Conservation (phyloP, 2,113 vertebrate species). For the Callaeas wilsoni region DNA sequence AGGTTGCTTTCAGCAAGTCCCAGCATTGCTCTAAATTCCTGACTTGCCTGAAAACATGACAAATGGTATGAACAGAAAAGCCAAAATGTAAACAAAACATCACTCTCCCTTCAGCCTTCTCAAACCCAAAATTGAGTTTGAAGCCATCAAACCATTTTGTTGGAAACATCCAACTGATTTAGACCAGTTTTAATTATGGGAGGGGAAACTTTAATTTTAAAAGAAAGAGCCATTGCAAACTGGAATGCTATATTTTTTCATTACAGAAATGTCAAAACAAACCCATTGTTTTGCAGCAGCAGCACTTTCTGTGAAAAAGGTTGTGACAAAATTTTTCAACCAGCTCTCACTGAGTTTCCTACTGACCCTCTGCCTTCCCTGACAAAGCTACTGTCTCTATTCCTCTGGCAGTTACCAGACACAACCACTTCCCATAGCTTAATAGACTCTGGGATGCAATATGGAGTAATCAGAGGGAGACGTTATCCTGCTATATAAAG, state of each 20-base stretch:
- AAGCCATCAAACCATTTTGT: not conserved
- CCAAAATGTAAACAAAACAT: constrained; percentile 34
- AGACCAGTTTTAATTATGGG: not conserved
- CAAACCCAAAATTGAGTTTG: not conserved
- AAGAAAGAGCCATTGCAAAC: not conserved
- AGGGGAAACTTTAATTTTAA: not conserved
- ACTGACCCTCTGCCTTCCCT: constrained; percentile 8
- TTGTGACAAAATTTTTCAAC: not conserved
- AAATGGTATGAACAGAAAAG: constrained; percentile 30
- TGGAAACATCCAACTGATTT: constrained; percentile 10
- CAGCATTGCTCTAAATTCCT: constrained; percentile 5
- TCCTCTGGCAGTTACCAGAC: not conserved
- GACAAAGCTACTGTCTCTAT: not conserved
- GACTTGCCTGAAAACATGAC: constrained; percentile 6
- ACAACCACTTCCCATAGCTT: not conserved
- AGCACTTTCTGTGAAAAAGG: constrained; percentile 19
- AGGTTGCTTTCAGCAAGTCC: constrained; percentile 24
- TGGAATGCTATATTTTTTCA: constrained; percentile 18
- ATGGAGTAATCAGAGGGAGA: constrained; percentile 8
- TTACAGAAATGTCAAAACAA: constrained; percentile 48
- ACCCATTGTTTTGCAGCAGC: not conserved
- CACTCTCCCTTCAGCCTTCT: not conserved
- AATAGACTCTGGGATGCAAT: not conserved
- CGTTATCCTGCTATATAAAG: not conserved
- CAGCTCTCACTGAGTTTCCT: not conserved